These are phyloP conservation scores for Norana najaformis DNA, from an alignment of 2,888 invertebrate species.

Conservation along the genomic window DNA sequence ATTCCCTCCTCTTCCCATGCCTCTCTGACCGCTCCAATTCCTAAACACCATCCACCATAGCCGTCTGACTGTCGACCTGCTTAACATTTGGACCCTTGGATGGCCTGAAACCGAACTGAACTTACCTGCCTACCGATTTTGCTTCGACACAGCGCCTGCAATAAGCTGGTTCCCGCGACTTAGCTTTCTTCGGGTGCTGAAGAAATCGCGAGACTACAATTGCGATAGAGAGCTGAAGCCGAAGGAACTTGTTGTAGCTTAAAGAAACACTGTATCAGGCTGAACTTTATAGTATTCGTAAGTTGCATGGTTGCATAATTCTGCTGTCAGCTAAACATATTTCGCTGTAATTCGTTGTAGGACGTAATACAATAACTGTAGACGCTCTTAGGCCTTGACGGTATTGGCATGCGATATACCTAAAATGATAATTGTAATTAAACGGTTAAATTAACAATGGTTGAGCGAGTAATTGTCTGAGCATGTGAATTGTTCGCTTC, in stretches of 20 bases:
- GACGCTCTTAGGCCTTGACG: not conserved
- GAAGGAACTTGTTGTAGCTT: not conserved
- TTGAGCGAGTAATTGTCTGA: not conserved
- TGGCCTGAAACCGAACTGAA: too few species aligned
- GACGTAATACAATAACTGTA: not conserved
- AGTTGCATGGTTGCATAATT: not conserved
- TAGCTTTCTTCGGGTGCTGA: too few species aligned
- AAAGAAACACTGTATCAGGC: too few species aligned
- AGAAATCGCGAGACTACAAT: not conserved
- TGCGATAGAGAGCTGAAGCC: not conserved
- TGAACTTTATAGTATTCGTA: not conserved
- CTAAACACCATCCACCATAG: too few species aligned
- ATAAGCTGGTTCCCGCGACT: too few species aligned
- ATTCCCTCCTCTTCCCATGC: too few species aligned
- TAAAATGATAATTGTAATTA: too few species aligned
- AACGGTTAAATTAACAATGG: not conserved
- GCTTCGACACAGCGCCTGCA: not conserved
- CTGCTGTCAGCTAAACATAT: not conserved
- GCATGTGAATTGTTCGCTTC: not conserved
- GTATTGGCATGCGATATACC: too few species aligned
- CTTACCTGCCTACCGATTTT: not conserved
- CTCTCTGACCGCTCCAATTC: too few species aligned
- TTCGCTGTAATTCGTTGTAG: not conserved
- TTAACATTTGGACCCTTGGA: too few species aligned
- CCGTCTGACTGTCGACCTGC: not conserved